A percentile compares a stretch with the other conserved stretches of the same genome.
These are phyloP conservation scores for Mythimna loreyi DNA, from an alignment of 2,888 invertebrate species.

Conservation along the genomic window DNA sequence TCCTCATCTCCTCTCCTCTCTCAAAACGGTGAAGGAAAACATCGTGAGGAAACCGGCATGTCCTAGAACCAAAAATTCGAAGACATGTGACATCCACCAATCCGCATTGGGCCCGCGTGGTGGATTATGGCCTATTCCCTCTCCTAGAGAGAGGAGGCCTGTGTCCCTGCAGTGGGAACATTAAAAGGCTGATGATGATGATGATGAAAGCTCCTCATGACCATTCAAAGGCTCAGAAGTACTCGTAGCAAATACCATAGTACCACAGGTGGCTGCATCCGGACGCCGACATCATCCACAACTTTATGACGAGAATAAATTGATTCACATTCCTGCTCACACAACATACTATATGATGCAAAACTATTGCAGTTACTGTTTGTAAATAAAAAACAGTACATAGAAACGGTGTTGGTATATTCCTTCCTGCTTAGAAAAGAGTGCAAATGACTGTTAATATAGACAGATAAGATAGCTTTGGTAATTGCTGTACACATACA, in stretches of 20 bases:
- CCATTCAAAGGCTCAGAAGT: neutral
- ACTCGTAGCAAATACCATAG: neutral
- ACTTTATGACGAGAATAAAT: slow-evolving; percentile 48
- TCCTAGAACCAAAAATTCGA: too few relatives aligned
- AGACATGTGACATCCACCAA: too few relatives aligned
- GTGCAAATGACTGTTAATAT: neutral
- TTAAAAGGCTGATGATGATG: too few relatives aligned
- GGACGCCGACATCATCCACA: slow-evolving; percentile 19
- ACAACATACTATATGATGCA: slow-evolving; percentile 4
- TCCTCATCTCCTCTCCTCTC: too few relatives aligned
- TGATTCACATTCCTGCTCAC: slow-evolving; percentile 29
- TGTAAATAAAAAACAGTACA: slow-evolving; percentile 9
- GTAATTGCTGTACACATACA: neutral
- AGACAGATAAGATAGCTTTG: too few relatives aligned
- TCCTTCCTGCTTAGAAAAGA: neutral
- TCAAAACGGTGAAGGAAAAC: too few relatives aligned
- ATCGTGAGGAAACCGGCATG: too few relatives aligned
- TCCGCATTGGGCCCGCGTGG: too few relatives aligned
- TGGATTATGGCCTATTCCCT: too few relatives aligned
- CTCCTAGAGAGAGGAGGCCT: too few relatives aligned
- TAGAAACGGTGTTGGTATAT: neutral
- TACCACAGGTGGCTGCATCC: slow-evolving; percentile 14
- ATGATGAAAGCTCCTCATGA: slow-evolving; percentile 31
- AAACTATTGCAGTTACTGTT: slow-evolving; percentile 14
- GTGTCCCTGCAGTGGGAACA: too few relatives aligned